Evolutionary conservation across 2,113 vertebrate genomes (phyloP).

Genomic region (Rhabdornis inornatus): DNA sequence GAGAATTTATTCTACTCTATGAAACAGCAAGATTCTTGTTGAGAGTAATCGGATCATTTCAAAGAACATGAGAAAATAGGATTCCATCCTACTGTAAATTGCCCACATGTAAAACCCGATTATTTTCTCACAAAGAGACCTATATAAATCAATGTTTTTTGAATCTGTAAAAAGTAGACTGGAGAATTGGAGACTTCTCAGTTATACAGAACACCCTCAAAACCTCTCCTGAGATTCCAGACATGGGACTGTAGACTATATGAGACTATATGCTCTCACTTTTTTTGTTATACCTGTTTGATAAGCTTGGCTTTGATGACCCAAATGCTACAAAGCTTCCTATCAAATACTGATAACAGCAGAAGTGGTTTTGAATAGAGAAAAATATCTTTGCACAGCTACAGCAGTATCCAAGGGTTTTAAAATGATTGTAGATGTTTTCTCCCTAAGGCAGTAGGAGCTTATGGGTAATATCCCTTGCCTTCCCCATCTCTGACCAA

Average conservation of each 20-base stretch:
- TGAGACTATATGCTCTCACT: not conserved
- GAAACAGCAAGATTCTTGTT: not conserved
- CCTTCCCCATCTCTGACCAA: not conserved
- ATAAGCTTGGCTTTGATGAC: not conserved
- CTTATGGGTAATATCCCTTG: not conserved
- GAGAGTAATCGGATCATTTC: not conserved
- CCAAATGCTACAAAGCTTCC: not conserved
- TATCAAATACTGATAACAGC: not conserved
- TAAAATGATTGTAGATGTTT: not conserved
- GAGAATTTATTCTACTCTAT: not conserved
- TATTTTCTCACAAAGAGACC: not conserved
- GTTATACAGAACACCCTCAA: not conserved
- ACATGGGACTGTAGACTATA: too few species aligned
- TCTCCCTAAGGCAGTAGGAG: not conserved
- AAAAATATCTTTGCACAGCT: not conserved
- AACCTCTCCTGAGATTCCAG: not conserved
- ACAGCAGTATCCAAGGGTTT: not conserved
- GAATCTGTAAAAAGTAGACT: not conserved
- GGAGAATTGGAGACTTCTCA: not conserved
- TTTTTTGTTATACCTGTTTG: rapidly evolving
- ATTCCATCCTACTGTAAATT: not conserved
- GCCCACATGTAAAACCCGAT: not conserved
- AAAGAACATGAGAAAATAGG: not conserved
- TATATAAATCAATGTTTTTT: not conserved
- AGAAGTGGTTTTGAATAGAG: not conserved